These are phyloP conservation scores for Heliconius ethilla DNA, from an alignment of 2,888 invertebrate genomes.

Conservation along the genomic window DNA sequence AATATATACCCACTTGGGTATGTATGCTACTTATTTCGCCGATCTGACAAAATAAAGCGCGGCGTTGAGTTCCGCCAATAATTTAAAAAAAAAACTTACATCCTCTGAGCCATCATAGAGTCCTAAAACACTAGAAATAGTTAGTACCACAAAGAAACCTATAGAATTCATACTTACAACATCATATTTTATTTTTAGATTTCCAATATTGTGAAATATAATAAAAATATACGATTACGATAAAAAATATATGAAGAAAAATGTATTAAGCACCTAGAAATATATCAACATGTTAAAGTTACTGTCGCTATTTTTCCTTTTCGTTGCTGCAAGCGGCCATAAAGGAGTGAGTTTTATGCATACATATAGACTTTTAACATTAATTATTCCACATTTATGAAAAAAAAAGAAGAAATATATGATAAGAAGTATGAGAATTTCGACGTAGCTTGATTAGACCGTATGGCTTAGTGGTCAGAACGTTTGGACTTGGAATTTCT, in stretches of 20 bases:
- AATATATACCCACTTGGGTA: not conserved
- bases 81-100: not conserved
- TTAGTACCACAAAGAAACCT: not conserved
- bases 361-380: not conserved
- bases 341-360: constrained; percentile 50
- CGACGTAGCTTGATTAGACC: no score
- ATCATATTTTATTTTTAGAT: constrained; percentile 5
- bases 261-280: not conserved
- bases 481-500: no score
- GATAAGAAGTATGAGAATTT: no score
- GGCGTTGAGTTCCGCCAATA: not conserved
- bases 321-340: constrained; percentile 49
- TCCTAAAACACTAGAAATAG: not conserved
- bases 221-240: constrained; percentile 14
- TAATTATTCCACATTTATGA: not conserved
- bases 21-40: not conserved
- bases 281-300: constrained; percentile 40
- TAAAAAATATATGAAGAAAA: not conserved
- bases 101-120: not conserved
- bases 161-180: constrained; percentile 8
- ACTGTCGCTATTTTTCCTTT: constrained; percentile 44
- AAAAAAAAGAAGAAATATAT: not conserved
- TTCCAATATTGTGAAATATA: not conserved
- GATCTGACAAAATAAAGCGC: not conserved
- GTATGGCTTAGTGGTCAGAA: no score